A percentile compares a stretch with the other conserved stretches of the same genome.
Evolutionary conservation across 2,113 vertebrate genomes (phyloP).

Genomic region (Crypturellus undulatus): DNA sequence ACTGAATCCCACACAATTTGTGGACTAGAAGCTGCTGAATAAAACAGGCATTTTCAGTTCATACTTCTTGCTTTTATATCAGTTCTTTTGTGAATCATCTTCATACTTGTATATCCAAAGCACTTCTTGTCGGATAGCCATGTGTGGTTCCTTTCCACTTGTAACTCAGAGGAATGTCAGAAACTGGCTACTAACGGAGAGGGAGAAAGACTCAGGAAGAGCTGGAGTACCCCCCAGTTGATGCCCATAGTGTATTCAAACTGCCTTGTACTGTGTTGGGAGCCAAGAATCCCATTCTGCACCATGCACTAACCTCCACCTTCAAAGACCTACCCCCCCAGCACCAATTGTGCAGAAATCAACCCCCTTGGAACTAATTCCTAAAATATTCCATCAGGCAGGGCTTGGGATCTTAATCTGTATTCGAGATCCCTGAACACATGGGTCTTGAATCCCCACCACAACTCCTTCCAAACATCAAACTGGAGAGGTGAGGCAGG

Average conservation of each 20-base stretch:
- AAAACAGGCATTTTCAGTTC: background rate
- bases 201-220: background rate
- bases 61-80: background rate
- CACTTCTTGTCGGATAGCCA: background rate
- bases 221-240: accelerated
- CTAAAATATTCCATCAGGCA: background rate
- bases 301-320: background rate
- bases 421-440: background rate
- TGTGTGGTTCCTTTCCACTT: background rate
- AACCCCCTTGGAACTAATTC: background rate
- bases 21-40: background rate
- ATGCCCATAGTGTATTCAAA: background rate
- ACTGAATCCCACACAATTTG: background rate
- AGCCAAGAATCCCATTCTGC: background rate
- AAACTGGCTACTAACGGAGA: background rate
- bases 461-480: background rate
- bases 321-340: background rate
- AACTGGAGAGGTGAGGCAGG: background rate
- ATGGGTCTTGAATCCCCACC: background rate
- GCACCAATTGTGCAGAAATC: background rate
- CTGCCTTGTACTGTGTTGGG: background rate
- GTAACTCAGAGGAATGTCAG: background rate
- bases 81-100: background rate
- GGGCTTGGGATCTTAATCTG: accelerated
- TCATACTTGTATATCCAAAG: background rate